Conservation (phyloP, 2,888 invertebrate species). For the Mythimna vitellina region DNA sequence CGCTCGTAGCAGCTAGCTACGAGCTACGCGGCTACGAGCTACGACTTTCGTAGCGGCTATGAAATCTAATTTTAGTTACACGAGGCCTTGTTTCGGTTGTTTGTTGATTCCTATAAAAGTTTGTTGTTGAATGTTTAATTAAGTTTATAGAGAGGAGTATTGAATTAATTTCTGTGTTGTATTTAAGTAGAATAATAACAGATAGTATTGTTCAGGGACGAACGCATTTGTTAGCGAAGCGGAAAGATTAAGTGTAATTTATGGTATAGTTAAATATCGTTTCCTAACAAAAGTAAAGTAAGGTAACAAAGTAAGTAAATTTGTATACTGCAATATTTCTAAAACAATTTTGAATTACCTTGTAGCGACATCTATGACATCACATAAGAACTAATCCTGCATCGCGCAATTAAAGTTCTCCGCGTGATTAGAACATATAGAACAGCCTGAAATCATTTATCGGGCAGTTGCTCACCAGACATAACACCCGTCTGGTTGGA, state of each 20-base stretch:
- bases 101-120: constrained; percentile 50
- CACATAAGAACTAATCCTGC: too few relatives aligned
- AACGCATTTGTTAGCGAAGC: neutral
- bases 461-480: too few relatives aligned
- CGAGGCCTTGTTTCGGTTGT: constrained; percentile 55
- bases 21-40: constrained; percentile 57
- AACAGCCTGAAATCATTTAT: too few relatives aligned
- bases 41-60: constrained; percentile 57
- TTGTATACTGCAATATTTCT: too few relatives aligned
- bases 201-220: constrained; percentile 18
- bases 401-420: too few relatives aligned
- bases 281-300: too few relatives aligned
- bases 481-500: too few relatives aligned
- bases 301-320: too few relatives aligned
- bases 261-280: too few relatives aligned
- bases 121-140: constrained; percentile 51
- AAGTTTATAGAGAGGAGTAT: constrained; percentile 34
- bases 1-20: constrained; percentile 28
- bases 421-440: too few relatives aligned
- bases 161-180: constrained; percentile 47
- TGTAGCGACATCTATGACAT: too few relatives aligned
- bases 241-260: constrained; percentile 1
- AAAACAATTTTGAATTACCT: too few relatives aligned
- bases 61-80: constrained; percentile 63
- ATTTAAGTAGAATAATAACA: constrained; percentile 4